Conservation (phyloP, 1,140 invertebrate genomes). For the Elysia chlorotica region DNA sequence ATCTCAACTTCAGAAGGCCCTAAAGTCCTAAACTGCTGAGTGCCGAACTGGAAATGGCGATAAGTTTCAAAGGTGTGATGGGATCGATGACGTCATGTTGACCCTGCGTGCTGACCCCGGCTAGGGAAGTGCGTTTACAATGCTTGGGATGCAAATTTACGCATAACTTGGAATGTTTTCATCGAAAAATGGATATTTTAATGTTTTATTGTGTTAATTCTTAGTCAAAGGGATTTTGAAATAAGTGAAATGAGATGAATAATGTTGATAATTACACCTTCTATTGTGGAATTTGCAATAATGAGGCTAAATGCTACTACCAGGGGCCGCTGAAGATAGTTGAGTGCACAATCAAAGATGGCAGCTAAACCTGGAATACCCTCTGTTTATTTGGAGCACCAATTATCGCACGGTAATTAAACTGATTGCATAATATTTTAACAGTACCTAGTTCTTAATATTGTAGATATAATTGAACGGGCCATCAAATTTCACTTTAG, state of each 20-base stretch:
- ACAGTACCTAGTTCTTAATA: no score
- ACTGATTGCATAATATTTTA: background rate
- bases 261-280: no score
- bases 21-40: no score
- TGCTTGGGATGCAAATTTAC: slow-evolving; percentile 26
- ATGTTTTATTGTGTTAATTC: background rate
- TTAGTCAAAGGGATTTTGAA: no score
- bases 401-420: slow-evolving; percentile 29
- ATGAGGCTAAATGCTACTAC: slow-evolving; percentile 31
- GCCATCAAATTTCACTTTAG: no score
- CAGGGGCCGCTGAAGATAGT: slow-evolving; percentile 31
- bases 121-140: slow-evolving; percentile 38
- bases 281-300: no score
- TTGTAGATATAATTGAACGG: no score
- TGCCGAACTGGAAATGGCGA: slow-evolving; percentile 41
- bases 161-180: slow-evolving; percentile 25
- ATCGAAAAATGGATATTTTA: slow-evolving; percentile 22
- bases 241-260: no score
- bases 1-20: no score
- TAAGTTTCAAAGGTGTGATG: slow-evolving; percentile 30
- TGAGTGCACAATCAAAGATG: slow-evolving; percentile 42
- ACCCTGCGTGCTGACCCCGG: slow-evolving; percentile 37
- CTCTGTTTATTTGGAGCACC: slow-evolving; percentile 37
- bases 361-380: slow-evolving; percentile 36
- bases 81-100: slow-evolving; percentile 40